A percentile compares a stretch with the other conserved stretches of the same genome.
These are phyloP conservation scores for Melinopterus prodromus DNA, from an alignment of 2,888 invertebrate genomes.

Conservation along the genomic window DNA sequence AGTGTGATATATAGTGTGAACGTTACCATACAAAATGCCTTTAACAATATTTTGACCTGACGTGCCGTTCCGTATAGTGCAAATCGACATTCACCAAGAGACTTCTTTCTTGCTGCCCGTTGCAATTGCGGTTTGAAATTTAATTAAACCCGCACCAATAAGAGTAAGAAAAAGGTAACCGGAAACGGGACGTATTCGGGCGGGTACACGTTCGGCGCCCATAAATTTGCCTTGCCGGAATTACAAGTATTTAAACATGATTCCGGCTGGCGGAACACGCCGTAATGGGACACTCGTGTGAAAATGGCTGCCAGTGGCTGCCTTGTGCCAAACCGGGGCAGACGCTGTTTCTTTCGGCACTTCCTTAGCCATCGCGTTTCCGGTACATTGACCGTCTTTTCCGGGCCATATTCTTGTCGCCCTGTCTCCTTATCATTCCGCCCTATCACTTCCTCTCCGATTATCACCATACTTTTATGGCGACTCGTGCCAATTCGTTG, in stretches of 20 bases:
- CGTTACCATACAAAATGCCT: too few relatives aligned
- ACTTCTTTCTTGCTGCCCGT: background rate
- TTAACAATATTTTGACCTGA: too few relatives aligned
- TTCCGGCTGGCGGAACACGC: constrained; percentile 41
- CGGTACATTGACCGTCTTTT: constrained; percentile 60
- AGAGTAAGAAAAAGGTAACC: constrained; percentile 17
- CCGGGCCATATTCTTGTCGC: constrained; percentile 59
- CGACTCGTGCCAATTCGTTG: constrained; percentile 41
- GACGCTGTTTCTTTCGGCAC: constrained; percentile 50
- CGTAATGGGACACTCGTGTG: constrained; percentile 42
- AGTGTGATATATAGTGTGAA: too few relatives aligned
- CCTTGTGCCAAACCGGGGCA: constrained; percentile 21
- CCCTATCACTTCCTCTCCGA: constrained; percentile 56
- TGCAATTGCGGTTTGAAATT: background rate
- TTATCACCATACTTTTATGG: constrained; percentile 53
- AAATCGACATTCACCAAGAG: background rate
- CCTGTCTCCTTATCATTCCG: constrained; percentile 54
- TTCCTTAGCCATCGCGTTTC: constrained; percentile 59
- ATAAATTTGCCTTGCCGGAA: constrained; percentile 35
- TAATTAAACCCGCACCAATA: background rate
- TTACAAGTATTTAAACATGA: constrained; percentile 42
- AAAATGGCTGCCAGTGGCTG: constrained; percentile 38
- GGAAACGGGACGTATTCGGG: background rate
- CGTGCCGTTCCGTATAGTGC: too few relatives aligned
- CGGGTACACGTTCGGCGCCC: constrained; percentile 5